Evolutionary conservation across 2,888 invertebrate genomes (phyloP).

Genomic region (Cephus pygmeus): DNA sequence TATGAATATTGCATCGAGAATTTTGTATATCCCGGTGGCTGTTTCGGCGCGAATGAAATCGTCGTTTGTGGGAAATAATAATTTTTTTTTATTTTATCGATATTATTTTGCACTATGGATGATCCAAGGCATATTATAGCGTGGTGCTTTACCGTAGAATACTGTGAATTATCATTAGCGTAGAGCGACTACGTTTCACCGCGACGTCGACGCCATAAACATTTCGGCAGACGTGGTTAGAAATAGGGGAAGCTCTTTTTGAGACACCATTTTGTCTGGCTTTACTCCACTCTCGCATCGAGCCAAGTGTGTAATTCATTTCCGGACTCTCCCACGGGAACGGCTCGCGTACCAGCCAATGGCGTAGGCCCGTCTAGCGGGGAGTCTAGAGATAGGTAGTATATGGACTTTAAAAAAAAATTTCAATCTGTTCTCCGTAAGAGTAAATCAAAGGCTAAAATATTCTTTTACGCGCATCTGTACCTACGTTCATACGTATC

Average conservation of each 20-base stretch:
- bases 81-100: too few relatives aligned
- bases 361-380: constrained; percentile 11
- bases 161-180: not conserved
- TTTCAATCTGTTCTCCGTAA: not conserved
- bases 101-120: too few relatives aligned
- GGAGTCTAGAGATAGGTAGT: not conserved
- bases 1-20: not conserved
- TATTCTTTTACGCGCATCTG: not conserved
- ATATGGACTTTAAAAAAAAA: not conserved
- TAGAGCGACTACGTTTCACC: not conserved
- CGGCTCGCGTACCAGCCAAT: constrained; percentile 18
- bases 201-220: not conserved
- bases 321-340: constrained; percentile 48
- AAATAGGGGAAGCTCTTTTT: constrained; percentile 37
- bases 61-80: too few relatives aligned
- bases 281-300: constrained; percentile 41
- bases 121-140: too few relatives aligned
- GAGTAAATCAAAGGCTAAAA: not conserved
- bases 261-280: constrained; percentile 54
- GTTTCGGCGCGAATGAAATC: not conserved
- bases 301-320: constrained; percentile 56
- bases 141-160: not conserved
- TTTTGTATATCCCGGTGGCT: not conserved
- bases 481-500: not conserved
- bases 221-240: not conserved